Evolutionary conservation across 2,797 vertebrate genomes (phyloP), one percentile per base, ranked within the genome.

Genomic region (Amblyraja radiata): DNA sequence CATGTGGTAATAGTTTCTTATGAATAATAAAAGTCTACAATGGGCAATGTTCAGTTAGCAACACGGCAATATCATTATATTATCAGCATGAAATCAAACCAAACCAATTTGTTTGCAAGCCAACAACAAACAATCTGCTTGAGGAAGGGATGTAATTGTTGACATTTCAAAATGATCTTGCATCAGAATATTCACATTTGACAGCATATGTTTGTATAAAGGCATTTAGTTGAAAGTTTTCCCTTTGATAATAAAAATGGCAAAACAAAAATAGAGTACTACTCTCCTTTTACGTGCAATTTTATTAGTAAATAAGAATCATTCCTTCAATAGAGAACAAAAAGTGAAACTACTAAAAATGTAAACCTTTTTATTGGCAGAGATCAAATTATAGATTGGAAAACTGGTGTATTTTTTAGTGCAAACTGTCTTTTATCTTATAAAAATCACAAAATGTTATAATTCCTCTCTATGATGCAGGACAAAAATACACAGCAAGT

Each of bases 331-430:
- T n/a, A 63, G 25, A 86, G 10, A 39, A 79, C 0, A 78, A 21
- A 88, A 68, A 88, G 0, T 58, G 61, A 86, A 25, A 68, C n/a
- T 88, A 65, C 65, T 88, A n/a, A 88, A 88, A 63, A 36, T 88
- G 21, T 18, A 21, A 68, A 88, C 68, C n/a, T 91, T 39, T 71
- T 71, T 74, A 71, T 90, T 90, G 71, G 11, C 16, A 28, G 2
- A 36, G n/a, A 54, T 28, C 76, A 54, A 91, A 76, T 7, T 73
- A 73, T 76, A 16, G 36, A 36, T 71, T 36, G 68, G 21, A 25
- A 76, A 92, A 76, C 39, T n/a, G 10, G 39, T 54, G 13, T 21
- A 58, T 21, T 23, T 92, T 71, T 16, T 25, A 36, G 18, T 71
- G 23, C 68, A 36, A 74, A 54, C 13, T 54, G 71, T 39, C 36